Conservation (phyloP, 2,888 invertebrate genomes). For the Epinotia bilunana region DNA sequence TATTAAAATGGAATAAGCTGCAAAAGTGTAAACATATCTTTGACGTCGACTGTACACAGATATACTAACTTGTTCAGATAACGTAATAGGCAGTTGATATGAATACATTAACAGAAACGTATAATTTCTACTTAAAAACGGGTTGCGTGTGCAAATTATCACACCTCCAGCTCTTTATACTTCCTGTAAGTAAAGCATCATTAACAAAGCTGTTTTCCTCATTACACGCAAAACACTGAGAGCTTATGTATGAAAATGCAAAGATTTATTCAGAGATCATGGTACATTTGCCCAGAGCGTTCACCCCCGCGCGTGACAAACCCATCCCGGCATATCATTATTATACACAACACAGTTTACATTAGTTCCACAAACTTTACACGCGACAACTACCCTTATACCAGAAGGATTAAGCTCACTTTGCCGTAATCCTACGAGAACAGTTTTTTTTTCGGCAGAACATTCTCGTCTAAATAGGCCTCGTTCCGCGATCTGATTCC, state of each 20-base stretch:
- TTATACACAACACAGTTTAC: constrained; percentile 51
- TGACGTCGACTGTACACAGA: neutral
- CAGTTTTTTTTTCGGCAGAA: constrained; percentile 29
- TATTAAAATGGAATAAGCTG: too few species aligned
- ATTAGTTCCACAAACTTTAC: constrained; percentile 8
- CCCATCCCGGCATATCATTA: constrained; percentile 71
- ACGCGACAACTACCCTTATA: constrained; percentile 25
- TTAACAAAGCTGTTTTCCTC: constrained; percentile 19
- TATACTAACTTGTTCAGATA: neutral
- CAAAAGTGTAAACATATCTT: neutral
- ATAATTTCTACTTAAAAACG: neutral
- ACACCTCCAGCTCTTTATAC: neutral
- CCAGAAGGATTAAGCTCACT: constrained; percentile 12
- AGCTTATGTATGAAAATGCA: constrained; percentile 50
- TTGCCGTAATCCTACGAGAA: neutral
- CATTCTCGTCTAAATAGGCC: constrained; percentile 29
- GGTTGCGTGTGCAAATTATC: neutral
- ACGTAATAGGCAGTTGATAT: neutral
- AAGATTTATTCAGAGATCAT: constrained; percentile 66
- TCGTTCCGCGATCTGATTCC: constrained; percentile 64
- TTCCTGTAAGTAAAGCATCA: neutral
- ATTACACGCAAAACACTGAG: constrained; percentile 29
- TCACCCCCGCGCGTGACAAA: constrained; percentile 74
- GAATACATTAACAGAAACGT: neutral
- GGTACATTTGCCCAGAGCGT: constrained; percentile 71